Percentiles rank a stretch among this genome's conserved stretches.
phyloP scores from a whole-genome alignment of 2,888 invertebrate genomes.

The Iselma pallidipennis region DNA sequence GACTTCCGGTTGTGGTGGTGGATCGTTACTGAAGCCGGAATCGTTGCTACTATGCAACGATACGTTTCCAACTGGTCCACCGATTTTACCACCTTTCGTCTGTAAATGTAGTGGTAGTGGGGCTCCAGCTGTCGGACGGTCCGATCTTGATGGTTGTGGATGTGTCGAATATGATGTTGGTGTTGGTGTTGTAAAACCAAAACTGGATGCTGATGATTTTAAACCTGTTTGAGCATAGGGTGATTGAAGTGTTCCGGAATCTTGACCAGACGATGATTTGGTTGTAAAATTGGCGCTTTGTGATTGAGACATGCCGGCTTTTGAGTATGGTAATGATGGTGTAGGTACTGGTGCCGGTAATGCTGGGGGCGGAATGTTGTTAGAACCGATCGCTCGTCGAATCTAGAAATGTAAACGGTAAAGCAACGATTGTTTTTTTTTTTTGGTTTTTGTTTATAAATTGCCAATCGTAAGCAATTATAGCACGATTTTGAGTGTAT shows the following conservation, averaged over 20 bases:
- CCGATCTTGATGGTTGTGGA: slow-evolving; percentile 49
- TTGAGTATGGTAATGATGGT: slow-evolving; percentile 57
- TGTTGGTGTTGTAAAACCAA: slow-evolving; percentile 57
- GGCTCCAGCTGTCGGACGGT: slow-evolving; percentile 51
- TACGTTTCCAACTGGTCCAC: slow-evolving; percentile 66
- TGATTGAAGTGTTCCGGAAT: slow-evolving; percentile 47
- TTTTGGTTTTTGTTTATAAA: no score
- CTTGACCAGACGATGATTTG: slow-evolving; percentile 37
- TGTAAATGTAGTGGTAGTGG: slow-evolving; percentile 52
- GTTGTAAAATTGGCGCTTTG: slow-evolving; percentile 63
- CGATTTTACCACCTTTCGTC: slow-evolving; percentile 49
- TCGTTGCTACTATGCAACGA: slow-evolving; percentile 91
- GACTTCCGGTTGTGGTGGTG: slow-evolving; percentile 83
- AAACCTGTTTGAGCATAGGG: slow-evolving; percentile 58
- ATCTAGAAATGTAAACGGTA: no score
- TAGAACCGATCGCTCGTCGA: slow-evolving; percentile 60
- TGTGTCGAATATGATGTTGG: slow-evolving; percentile 53
- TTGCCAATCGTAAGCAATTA: not conserved
- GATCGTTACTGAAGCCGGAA: slow-evolving; percentile 89
- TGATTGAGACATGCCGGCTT: slow-evolving; percentile 51
- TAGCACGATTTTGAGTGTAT: not conserved
- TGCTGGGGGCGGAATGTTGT: slow-evolving; percentile 72
- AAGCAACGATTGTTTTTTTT: no score
- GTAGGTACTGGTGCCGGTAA: slow-evolving; percentile 73
- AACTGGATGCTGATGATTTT: slow-evolving; percentile 62